Conservation (phyloP, 2,888 invertebrate species). For the Ochropacha duplaris region DNA sequence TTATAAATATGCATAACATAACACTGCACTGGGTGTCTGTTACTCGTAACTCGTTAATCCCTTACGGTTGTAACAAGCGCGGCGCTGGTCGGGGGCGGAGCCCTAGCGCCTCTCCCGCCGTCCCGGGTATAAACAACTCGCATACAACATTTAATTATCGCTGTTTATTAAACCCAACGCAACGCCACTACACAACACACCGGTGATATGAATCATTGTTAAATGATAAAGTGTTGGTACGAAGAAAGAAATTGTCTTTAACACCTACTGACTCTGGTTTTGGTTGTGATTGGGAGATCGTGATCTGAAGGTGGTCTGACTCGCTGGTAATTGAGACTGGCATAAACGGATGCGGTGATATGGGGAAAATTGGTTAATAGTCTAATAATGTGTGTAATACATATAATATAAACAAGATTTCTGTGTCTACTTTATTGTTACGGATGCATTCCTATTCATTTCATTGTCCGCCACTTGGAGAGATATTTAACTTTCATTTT, state of each 20-base stretch:
- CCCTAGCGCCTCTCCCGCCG: constrained; percentile 50
- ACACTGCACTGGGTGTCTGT: constrained; percentile 8
- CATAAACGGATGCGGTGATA: not conserved
- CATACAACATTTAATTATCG: constrained; percentile 80
- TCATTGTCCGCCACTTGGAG: no score
- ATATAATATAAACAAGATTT: no score
- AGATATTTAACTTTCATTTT: no score
- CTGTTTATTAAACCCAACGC: constrained; percentile 76
- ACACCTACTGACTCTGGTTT: constrained; percentile 60
- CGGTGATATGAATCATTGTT: constrained; percentile 58
- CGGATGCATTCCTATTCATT: no score
- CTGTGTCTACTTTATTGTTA: no score
- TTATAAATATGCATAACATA: constrained; percentile 1
- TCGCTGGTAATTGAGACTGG: not conserved
- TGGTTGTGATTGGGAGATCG: constrained; percentile 10
- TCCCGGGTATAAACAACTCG: constrained; percentile 74
- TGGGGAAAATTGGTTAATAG: not conserved
- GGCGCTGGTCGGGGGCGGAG: constrained; percentile 60
- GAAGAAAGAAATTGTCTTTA: constrained; percentile 65
- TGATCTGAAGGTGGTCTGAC: not conserved
- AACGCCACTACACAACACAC: constrained; percentile 48
- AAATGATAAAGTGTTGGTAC: constrained; percentile 51
- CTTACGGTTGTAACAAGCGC: constrained; percentile 55
- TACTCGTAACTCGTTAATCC: constrained; percentile 65
- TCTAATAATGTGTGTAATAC: no score